These are phyloP conservation scores for Pristionchus fissidentatus DNA, from an alignment of 2,888 invertebrate species.

Conservation along the genomic window DNA sequence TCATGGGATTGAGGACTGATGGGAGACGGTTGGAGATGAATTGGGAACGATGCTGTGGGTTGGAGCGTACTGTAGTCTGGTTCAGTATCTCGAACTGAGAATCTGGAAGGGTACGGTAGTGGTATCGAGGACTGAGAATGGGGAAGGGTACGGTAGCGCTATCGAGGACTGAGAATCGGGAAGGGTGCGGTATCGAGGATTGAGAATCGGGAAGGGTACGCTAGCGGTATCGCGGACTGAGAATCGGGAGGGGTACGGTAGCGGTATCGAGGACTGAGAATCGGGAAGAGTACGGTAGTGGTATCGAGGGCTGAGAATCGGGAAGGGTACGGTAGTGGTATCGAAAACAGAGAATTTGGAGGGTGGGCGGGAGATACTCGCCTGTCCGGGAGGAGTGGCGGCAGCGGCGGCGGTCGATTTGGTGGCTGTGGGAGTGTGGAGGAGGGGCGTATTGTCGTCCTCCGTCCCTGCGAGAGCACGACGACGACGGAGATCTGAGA, in stretches of 20 bases:
- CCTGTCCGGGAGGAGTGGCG: background rate
- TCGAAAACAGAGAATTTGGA: background rate
- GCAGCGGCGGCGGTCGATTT: background rate
- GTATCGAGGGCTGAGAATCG: background rate
- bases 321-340: background rate
- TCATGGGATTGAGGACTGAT: too few species aligned
- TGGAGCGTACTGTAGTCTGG: too few species aligned
- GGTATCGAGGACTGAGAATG: too few species aligned
- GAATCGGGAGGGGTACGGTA: background rate
- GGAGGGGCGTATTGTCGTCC: background rate
- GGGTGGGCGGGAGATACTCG: too few species aligned
- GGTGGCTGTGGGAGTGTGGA: background rate
- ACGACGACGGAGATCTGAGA: conserved; percentile 27
- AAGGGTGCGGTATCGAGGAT: background rate
- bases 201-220: too few species aligned
- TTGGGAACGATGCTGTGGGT: too few species aligned
- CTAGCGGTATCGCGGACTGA: background rate
- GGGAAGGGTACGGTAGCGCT: too few species aligned
- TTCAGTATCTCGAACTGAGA: too few species aligned
- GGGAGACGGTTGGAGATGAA: too few species aligned
- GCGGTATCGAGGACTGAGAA: background rate
- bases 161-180: too few species aligned
- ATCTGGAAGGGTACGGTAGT: too few species aligned
- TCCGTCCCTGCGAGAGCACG: background rate
- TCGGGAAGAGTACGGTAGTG: background rate